These are phyloP conservation scores for Falco novaeseelandiae DNA, from an alignment of 2,797 vertebrate genomes.

Conservation along the genomic window DNA sequence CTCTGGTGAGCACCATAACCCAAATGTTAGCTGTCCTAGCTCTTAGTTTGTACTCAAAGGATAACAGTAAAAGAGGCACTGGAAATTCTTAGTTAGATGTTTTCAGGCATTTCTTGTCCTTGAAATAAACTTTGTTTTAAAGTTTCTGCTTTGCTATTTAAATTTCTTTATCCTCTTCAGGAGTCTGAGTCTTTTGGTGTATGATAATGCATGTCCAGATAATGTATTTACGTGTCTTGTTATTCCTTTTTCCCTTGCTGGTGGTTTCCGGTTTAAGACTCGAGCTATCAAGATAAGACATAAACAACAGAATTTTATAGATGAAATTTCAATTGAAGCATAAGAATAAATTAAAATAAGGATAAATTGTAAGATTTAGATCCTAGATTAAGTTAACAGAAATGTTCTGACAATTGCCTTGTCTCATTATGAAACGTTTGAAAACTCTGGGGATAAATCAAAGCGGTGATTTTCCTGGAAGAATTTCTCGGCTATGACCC, in stretches of 20 bases:
- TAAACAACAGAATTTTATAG: not conserved
- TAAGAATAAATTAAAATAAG: not conserved
- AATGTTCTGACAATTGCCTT: not conserved
- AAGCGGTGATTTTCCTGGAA: not conserved
- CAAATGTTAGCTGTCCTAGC: not conserved
- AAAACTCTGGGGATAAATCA: not conserved
- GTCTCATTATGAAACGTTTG: not conserved
- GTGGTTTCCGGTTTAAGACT: not conserved
- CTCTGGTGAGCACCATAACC: not conserved
- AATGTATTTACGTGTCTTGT: not conserved
- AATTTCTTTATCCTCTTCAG: not conserved
- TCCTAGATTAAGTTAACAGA: not conserved
- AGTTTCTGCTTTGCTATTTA: not conserved
- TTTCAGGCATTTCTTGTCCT: not conserved
- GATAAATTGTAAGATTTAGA: not conserved
- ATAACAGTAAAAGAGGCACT: not conserved
- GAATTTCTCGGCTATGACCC: not conserved
- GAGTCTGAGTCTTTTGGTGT: not conserved
- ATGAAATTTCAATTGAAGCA: not conserved
- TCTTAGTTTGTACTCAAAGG: not conserved
- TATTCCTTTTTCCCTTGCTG: not conserved
- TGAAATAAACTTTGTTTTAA: not conserved
- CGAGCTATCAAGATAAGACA: not conserved
- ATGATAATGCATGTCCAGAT: not conserved
- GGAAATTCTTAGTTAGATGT: not conserved